A percentile compares a stretch with the other conserved stretches of the same genome.
phyloP scores from a whole-genome alignment of 2,113 vertebrate genomes.

The Rhegmatorhina hoffmannsi region DNA sequence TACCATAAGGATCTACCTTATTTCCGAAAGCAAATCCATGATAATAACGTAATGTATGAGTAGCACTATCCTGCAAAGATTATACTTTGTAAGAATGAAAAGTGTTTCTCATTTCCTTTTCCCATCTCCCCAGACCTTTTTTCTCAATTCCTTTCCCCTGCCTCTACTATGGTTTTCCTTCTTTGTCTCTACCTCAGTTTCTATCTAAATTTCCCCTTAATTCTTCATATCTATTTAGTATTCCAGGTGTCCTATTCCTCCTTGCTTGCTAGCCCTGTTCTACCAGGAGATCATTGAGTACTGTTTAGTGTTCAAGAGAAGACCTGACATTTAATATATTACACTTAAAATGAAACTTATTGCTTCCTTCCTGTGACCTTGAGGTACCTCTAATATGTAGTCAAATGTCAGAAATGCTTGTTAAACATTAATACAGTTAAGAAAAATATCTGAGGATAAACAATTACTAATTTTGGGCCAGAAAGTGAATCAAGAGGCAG shows the following conservation, averaged over 20 bases:
- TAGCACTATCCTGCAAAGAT: not conserved
- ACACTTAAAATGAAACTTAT: not conserved
- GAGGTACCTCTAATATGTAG: not conserved
- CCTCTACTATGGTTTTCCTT: not conserved
- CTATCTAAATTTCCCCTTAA: not conserved
- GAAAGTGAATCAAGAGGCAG: not conserved
- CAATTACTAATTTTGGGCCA: not conserved
- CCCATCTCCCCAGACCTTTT: not conserved
- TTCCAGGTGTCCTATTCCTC: not conserved
- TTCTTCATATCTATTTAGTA: not conserved
- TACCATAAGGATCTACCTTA: not conserved
- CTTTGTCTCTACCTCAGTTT: not conserved
- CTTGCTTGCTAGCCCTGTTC: not conserved
- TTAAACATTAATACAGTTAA: not conserved
- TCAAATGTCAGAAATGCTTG: not conserved
- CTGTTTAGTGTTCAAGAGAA: not conserved
- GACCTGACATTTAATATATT: not conserved
- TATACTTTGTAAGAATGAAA: not conserved
- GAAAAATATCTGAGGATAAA: not conserved
- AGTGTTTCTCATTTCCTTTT: not conserved
- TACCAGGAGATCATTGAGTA: not conserved
- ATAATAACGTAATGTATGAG: not conserved
- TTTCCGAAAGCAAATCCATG: not conserved
- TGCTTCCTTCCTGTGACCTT: not conserved
- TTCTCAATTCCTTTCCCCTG: not conserved